phyloP scores from a whole-genome alignment of 2,888 invertebrate species.

The Heliconius hortense region DNA sequence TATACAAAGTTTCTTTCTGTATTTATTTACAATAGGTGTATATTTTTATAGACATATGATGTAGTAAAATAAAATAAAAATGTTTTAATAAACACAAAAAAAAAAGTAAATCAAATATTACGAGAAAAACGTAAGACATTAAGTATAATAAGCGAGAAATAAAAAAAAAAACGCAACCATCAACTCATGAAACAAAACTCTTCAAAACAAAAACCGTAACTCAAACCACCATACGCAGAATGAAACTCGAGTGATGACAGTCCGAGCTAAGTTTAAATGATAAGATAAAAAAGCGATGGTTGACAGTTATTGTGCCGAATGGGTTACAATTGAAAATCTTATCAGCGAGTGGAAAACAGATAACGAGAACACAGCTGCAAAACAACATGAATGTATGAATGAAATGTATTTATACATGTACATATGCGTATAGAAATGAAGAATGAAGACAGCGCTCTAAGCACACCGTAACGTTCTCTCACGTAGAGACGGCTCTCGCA shows the following conservation, averaged over 20 bases:
- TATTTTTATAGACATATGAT: not conserved
- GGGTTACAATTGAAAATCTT: slow-evolving; percentile 31
- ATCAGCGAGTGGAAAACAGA: slow-evolving; percentile 27
- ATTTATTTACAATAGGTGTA: not conserved
- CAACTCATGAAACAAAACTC: not conserved
- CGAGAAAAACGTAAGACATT: not conserved
- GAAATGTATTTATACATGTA: slow-evolving; percentile 27
- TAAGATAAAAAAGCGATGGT: slow-evolving; percentile 47
- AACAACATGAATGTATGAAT: slow-evolving; percentile 29
- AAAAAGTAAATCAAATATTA: not conserved
- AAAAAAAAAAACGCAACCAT: not conserved
- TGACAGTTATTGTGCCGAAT: slow-evolving; percentile 44
- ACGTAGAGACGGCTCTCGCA: slow-evolving; percentile 14
- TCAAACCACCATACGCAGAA: slow-evolving; percentile 49
- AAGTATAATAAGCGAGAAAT: not conserved
- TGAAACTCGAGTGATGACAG: slow-evolving; percentile 49
- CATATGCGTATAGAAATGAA: not conserved
- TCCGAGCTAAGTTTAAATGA: slow-evolving; percentile 48
- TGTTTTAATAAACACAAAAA: not conserved
- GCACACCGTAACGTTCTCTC: slow-evolving; percentile 29
- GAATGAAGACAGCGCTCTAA: slow-evolving; percentile 21
- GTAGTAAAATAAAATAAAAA: not conserved
- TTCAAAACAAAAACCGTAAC: slow-evolving; percentile 24
- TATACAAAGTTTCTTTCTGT: not conserved
- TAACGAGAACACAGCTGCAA: slow-evolving; percentile 22